These are phyloP conservation scores for Pentamera pediparva DNA, from an alignment of 53 echinoderm and acorn worm genomes.

Conservation along the genomic window DNA sequence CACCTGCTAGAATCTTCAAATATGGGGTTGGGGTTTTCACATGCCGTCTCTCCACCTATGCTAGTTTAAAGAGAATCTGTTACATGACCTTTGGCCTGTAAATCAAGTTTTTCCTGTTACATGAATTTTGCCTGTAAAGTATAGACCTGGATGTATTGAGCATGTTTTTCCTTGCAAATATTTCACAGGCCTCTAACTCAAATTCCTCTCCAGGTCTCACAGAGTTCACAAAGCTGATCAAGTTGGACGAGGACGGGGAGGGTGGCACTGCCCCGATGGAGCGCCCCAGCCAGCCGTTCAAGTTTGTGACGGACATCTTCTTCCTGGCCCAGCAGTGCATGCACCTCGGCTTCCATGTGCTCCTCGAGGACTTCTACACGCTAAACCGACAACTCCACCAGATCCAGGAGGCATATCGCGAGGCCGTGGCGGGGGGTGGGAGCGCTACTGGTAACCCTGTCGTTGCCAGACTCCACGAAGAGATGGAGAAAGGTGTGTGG, in stretches of 20 bases:
- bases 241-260: slow-evolving; percentile 42
- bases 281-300: slow-evolving; percentile 50
- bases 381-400: slow-evolving; percentile 79
- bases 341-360: slow-evolving; percentile 75
- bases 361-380: slow-evolving; percentile 64
- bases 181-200: no score
- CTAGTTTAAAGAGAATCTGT: no score
- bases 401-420: slow-evolving; percentile 67
- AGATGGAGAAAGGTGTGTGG: slow-evolving; percentile 77
- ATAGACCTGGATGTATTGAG: not conserved
- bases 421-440: slow-evolving; percentile 47
- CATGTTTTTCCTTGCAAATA: not conserved
- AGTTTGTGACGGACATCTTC: slow-evolving; percentile 89
- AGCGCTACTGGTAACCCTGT: slow-evolving; percentile 51
- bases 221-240: slow-evolving; percentile 55
- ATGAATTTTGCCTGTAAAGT: no score
- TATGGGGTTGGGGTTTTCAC: no score
- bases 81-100: no score
- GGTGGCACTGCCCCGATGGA: slow-evolving; percentile 13
- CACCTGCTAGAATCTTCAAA: no score
- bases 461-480: slow-evolving; percentile 64
- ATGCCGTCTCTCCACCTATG: no score
- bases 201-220: slow-evolving; percentile 50
- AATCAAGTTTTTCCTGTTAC: no score
- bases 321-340: slow-evolving; percentile 91